Base-by-base conservation (phyloP, 92 coral and sea anemone species). In the Phenganax marumi region DNA sequence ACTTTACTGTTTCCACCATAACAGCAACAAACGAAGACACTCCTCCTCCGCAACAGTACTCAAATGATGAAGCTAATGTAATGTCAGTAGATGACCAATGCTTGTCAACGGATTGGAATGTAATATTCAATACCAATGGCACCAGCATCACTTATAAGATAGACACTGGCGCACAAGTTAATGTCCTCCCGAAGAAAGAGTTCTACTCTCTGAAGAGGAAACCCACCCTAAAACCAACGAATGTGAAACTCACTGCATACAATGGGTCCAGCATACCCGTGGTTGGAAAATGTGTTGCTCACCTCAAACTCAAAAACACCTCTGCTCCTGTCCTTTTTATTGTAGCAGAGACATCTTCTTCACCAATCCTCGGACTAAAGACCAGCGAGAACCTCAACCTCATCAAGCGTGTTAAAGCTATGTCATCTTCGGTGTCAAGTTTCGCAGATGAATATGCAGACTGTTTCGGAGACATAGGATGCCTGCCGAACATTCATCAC, bases 151-250 rank as follows among this genome's bases (percentile, higher is more conserved):
- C n/a, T n/a, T n/a, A n/a, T n/a, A n/a, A n/a, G n/a, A n/a, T n/a
- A 60, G 68, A 60, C 21, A 60, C 68, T 60, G 68, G 68, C 18
- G 68, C 68, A 60, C 68, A 60, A n/a, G 68, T 60, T 60, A 60
- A 60, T 60, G 68, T 60, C 68, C 68, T 60, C 19, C 68, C 68
- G 18, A 60, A 60, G 68, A 60, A 60, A 60, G 12, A 8, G 68
- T 60, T 60, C 68, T n/a, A 60, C 68, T 60, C 68, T n/a, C 19
- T 60, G 19, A 8, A 8, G 13, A 60, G 18, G 12, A 60, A n/a
- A n/a, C 68, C 68, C 68, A 60, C 12, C 12, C 21, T 60, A 60
- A 60, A 60, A 60, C 68, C 68, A n/a, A 60, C 68, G 18, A n/a
- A 8, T 60, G 19, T 60, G 19, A 60, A 60, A n/a, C 68, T 60